phyloP scores from a whole-genome alignment of 2,113 vertebrate species.

The Struthio camelus region DNA sequence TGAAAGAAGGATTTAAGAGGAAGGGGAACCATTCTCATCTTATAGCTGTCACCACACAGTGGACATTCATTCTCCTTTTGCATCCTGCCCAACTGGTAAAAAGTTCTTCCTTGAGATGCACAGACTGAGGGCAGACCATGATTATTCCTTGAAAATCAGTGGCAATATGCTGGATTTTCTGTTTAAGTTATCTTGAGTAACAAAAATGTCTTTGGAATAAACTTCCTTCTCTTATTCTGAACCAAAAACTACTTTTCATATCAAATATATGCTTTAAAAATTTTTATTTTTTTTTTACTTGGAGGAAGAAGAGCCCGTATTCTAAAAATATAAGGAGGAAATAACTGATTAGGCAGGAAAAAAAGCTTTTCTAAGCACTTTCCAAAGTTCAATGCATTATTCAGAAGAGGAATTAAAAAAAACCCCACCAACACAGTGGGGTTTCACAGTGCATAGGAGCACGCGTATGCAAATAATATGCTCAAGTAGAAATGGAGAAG shows the following conservation, averaged over 20 bases:
- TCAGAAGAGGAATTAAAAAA: neutral
- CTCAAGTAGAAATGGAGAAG: neutral
- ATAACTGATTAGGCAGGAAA: neutral
- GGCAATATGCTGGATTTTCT: neutral
- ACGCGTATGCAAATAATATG: neutral
- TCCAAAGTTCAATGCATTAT: neutral
- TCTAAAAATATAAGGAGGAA: neutral
- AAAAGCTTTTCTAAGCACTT: neutral
- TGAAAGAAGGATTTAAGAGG: neutral
- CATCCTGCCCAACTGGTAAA: neutral
- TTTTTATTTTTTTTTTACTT: neutral
- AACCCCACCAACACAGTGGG: no score
- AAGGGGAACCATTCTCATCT: neutral
- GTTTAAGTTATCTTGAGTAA: neutral
- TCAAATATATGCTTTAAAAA: neutral
- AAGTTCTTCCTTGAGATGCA: neutral
- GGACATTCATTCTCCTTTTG: neutral
- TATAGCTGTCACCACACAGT: neutral
- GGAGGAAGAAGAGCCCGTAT: neutral
- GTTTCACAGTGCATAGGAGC: neutral
- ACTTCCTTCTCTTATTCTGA: neutral
- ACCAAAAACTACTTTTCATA: neutral
- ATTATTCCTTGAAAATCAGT: constrained; percentile 14
- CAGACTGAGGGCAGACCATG: neutral
- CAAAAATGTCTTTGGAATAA: neutral